Evolutionary conservation across 2,888 invertebrate genomes (phyloP), one percentile per base, ranked within the genome.

Genomic region (Galeopsomyia nigrocyanea): DNA sequence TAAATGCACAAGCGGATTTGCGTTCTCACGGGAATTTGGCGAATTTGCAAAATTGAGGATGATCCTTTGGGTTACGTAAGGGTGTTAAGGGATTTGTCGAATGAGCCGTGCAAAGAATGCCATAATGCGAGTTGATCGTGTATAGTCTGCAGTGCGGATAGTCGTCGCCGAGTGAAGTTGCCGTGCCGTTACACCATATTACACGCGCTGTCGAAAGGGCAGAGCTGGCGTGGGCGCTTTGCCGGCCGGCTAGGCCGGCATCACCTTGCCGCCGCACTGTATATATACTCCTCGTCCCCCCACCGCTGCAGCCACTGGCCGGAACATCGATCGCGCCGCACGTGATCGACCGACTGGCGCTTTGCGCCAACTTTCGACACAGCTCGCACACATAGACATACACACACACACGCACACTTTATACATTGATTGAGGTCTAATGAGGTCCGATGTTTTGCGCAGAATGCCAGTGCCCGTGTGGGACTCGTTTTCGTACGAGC

Each of bases 401-500:
- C n/a, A 31, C 31, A 31, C 7, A 31, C 7, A 31, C 7, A 31
- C 3, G 31, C 3, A 31, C 7, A 7, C 31, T 5, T 31, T 31
- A 10, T 39, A 39, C 39, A 39, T 9, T 39, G 26, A 26, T 26
- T 26, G 5, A 5, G 26, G 26, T 31, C 13, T 57, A 31, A 57
- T 26, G 16, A 39, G 50, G 16, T 49, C 46, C n/a, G 46, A 14
- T 60, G 31, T 16, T 46, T n/a, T 17, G 50, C 76, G 46, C 75
- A 77, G 77, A 22, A 84, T 84, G 83, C 82, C 80, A 68, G 80
- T 81, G 55, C 79, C 82, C 47, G 79, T 79, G 57, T 84, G 83
- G 83, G 81, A 79, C 68, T 77, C 78, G 56, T 68, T 79, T 72
- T 57, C 80, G 67, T 78, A 79, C 62, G 80, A 79, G 74, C 80